A percentile compares a stretch with the other conserved stretches of the same genome.
Conservation (phyloP, 2,888 invertebrate genomes). For the Synanthedon myopaeformis region DNA sequence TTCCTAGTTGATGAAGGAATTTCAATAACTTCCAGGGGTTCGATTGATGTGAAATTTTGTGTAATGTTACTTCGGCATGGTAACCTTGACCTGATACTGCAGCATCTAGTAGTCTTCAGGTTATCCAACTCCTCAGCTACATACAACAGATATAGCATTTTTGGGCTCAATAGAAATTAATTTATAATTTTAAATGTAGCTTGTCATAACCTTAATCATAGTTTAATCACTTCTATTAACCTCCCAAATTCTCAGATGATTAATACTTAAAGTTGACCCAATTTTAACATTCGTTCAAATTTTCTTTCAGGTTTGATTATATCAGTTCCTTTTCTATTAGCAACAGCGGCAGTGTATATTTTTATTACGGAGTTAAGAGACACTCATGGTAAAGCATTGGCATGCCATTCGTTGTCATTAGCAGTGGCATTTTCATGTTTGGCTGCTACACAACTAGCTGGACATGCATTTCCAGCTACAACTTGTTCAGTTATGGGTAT, state of each 20-base stretch:
- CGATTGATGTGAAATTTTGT: too few relatives aligned
- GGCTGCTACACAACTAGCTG: conserved; percentile 66
- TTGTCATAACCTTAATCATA: too few relatives aligned
- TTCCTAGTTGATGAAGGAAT: too few relatives aligned
- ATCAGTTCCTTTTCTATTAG: conserved; percentile 64
- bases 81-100: too few relatives aligned
- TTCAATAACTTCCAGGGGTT: too few relatives aligned
- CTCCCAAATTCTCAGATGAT: neutral
- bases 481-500: conserved; percentile 62
- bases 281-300: neutral
- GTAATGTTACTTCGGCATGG: too few relatives aligned
- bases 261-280: neutral
- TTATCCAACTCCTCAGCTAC: too few relatives aligned
- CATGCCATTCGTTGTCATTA: conserved; percentile 67
- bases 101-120: too few relatives aligned
- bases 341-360: conserved; percentile 58
- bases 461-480: conserved; percentile 50
- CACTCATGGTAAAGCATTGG: conserved; percentile 68
- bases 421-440: conserved; percentile 67
- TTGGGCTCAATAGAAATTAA: too few relatives aligned
- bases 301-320: conserved; percentile 52
- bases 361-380: conserved; percentile 66
- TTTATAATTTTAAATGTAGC: too few relatives aligned
- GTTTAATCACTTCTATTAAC: too few relatives aligned
- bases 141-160: too few relatives aligned